Percentiles rank a stretch among this genome's conserved stretches.
These are phyloP conservation scores for Xiphorhynchus erythropygius DNA, from an alignment of 2,797 vertebrate species.

Conservation along the genomic window DNA sequence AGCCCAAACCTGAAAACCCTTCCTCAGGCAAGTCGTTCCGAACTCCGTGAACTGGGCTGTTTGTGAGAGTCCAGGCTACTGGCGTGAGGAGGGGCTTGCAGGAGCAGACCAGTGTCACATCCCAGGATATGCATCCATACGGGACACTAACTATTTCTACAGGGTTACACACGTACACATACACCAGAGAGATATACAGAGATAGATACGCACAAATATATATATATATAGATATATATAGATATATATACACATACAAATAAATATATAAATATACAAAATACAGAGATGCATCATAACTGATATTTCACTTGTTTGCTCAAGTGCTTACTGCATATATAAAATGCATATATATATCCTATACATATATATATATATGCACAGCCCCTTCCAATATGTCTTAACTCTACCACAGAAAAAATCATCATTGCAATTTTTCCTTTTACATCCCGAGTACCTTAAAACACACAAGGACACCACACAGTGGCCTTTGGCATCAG, in stretches of 20 bases:
- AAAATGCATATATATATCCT: not conserved
- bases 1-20: conserved; percentile 63
- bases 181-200: not conserved
- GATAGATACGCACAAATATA: not conserved
- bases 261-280: not conserved
- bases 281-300: not conserved
- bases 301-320: not conserved
- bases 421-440: not conserved
- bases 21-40: conserved; percentile 25
- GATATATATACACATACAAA: not conserved
- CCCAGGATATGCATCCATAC: not conserved
- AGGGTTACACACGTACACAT: not conserved
- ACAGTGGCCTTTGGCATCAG: conserved; percentile 59
- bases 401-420: not conserved
- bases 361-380: not conserved
- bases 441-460: not conserved
- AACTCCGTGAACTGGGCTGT: not conserved
- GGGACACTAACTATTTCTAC: not conserved
- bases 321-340: not conserved
- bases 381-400: not conserved
- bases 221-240: not conserved
- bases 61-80: not conserved
- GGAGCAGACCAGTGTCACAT: conserved; percentile 39
- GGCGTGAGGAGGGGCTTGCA: conserved; percentile 36
- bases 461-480: not conserved